A percentile compares a stretch with the other conserved stretches of the same genome.
phyloP scores from a whole-genome alignment of 2,888 invertebrate genomes.

The Rhodophaea formosa region DNA sequence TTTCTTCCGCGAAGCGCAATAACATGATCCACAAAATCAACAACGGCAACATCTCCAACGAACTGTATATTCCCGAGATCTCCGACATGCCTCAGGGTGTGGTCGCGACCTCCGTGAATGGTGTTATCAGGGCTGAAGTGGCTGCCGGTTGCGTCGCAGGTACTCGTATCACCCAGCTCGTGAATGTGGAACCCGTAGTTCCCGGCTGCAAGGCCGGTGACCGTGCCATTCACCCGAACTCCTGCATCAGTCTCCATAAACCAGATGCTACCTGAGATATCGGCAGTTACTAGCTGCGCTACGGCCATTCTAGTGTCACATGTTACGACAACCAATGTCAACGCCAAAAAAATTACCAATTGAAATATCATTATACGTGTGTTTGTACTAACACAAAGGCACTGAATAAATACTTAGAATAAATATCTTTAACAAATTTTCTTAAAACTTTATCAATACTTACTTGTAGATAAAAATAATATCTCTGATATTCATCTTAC shows the following conservation, averaged over 20 bases:
- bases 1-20: constrained; percentile 64
- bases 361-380: constrained; percentile 2
- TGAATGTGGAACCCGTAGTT: constrained; percentile 84
- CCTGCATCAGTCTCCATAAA: constrained; percentile 75
- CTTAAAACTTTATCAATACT: no score
- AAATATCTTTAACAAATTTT: no score
- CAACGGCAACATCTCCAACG: constrained; percentile 55
- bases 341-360: constrained; percentile 1
- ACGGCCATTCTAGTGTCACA: constrained; percentile 40
- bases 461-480: no score
- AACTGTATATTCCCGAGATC: constrained; percentile 87
- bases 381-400: neutral
- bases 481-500: no score
- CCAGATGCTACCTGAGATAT: constrained; percentile 46
- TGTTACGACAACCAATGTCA: neutral
- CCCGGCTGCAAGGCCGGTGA: constrained; percentile 76
- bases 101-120: constrained; percentile 83
- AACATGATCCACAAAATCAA: constrained; percentile 78
- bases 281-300: constrained; percentile 43
- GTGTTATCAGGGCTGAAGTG: constrained; percentile 86
- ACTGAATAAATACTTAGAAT: neutral
- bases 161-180: constrained; percentile 77
- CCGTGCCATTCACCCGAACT: constrained; percentile 68
- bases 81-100: constrained; percentile 84
- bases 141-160: constrained; percentile 80